Base-by-base conservation (phyloP, 2,113 vertebrate species). In the Cynocephalus volans region DNA sequence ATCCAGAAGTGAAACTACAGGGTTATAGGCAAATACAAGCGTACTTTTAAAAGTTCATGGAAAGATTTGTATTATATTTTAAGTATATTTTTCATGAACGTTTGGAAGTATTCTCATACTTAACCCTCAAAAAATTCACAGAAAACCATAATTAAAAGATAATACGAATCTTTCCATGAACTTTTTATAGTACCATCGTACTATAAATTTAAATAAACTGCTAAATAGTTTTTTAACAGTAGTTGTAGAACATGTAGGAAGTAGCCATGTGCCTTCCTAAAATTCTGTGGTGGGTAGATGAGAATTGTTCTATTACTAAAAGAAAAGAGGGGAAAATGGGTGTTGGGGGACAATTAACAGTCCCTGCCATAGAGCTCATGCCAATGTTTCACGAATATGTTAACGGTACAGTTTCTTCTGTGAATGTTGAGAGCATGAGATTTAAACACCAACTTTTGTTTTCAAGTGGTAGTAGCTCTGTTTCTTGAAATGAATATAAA, bases 131-230 rank as follows among this genome's bases (percentile, higher is more conserved):
- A 41, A 41, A 41, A 41, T 41, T 41, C 41, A 41, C 41, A 41
- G 41, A 41, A 41, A 41, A 41, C 41, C 41, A 41, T 41, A 41
- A 41, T 41, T 41, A 41, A 41, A 41, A 41, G 41, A 41, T 41
- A 41, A 41, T 41, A 41, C 41, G 4, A 41, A 41, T 41, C 41
- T 41, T 41, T 41, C 41, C 41, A 41, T 41, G 41, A 41, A 41
- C 41, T 41, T 41, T 41, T 41, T 41, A 41, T 41, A 41, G 41
- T 41, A 41, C 4, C 41, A 41, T 41, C 41, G 4, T 41, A 41
- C 41, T 41, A 41, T 86, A n/a, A 75, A 52, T 88, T 73, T 80
- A 95, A 90, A 72, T 64, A 93, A 88, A 92, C 18, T 86, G 18
- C 41, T 89, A 60, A 81, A 73, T 3, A 21, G 10, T 88, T 70